Evolutionary conservation across 2,113 vertebrate species (phyloP), one percentile per base, ranked within the genome.

Genomic region (Acanthisitta chloris): DNA sequence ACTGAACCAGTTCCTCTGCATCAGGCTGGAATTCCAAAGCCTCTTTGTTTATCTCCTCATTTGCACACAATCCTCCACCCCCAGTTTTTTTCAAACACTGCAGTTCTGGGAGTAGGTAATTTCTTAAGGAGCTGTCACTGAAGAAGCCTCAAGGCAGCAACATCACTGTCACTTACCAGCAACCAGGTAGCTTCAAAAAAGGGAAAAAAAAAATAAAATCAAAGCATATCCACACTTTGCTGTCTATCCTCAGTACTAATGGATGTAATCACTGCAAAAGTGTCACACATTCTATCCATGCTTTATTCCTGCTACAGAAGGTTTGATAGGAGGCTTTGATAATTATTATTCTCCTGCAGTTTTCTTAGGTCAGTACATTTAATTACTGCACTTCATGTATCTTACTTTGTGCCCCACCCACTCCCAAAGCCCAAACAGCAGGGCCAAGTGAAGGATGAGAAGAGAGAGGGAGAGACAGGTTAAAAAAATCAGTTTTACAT

Each of bases 1-100:
- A 59, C 14, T 8, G 45, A 91, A 87, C 14, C 34, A 69, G 73
- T 46, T 92, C 70, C 84, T 85, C 91, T 58, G 54, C 48, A 91
- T 9, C 12, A 14, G 12, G 12, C 42, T 80, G 66, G 55, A 93
- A 95, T 90, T 73, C 81, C 93, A 70, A 77, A 72, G 89, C 46
- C 51, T 62, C 62, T 91, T 85, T 92, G 89, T 92, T 91, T 77
- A 65, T 33, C 82, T 84, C 78, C 89, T 87, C 54, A 65, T 96
- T 82, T 88, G 74, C 84, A 87, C 52, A 89, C 66, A 82, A 73
- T 46, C 58, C 69, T 59, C 69, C 73, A 21, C 45, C 12, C 14
- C 40, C 12, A 0, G n/a, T n/a, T n/a, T 21, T 82, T 87, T 69
- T 42, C 69, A 80, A 94, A 71, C 3, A 69, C 17, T 9, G 6